These are phyloP conservation scores for Pempheris klunzingeri DNA, from an alignment of 2,797 vertebrate species.

Conservation along the genomic window DNA sequence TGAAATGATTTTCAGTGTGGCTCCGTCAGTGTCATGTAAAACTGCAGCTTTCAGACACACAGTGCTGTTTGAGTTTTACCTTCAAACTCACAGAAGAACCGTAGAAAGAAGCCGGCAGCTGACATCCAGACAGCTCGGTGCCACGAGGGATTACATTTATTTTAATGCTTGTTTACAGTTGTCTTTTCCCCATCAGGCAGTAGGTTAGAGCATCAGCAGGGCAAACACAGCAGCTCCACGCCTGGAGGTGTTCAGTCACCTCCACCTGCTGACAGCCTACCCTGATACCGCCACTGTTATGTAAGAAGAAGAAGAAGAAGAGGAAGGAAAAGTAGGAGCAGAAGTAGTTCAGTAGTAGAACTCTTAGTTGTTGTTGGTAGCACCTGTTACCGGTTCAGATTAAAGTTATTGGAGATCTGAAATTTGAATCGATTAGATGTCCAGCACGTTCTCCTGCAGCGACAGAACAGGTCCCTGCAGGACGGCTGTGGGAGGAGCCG, in stretches of 20 bases:
- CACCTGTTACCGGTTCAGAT: too few relatives aligned
- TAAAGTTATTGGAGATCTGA: too few relatives aligned
- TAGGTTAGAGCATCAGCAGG: constrained; percentile 1
- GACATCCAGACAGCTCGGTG: neutral
- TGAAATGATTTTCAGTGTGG: neutral
- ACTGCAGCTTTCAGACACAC: neutral
- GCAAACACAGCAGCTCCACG: constrained; percentile 33
- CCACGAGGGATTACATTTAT: constrained; percentile 46
- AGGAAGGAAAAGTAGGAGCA: neutral
- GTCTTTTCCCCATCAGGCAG: constrained; percentile 22
- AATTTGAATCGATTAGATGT: too few relatives aligned
- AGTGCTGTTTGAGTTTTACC: neutral
- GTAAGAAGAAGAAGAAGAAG: constrained; percentile 9
- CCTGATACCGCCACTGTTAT: constrained; percentile 24
- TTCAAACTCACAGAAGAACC: neutral
- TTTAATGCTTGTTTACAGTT: constrained; percentile 39
- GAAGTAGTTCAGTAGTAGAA: neutral
- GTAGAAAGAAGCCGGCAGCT: neutral
- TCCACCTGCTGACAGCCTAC: constrained; percentile 39
- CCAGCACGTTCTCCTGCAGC: too few relatives aligned
- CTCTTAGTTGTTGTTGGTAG: too few relatives aligned
- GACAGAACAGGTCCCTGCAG: too few relatives aligned
- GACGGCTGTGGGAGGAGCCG: too few relatives aligned
- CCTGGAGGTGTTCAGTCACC: constrained; percentile 48
- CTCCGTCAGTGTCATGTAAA: neutral